A percentile compares a stretch with the other conserved stretches of the same genome.
These are phyloP conservation scores for Drosophila ironensis DNA, from an alignment of 1,140 invertebrate species.

Conservation along the genomic window DNA sequence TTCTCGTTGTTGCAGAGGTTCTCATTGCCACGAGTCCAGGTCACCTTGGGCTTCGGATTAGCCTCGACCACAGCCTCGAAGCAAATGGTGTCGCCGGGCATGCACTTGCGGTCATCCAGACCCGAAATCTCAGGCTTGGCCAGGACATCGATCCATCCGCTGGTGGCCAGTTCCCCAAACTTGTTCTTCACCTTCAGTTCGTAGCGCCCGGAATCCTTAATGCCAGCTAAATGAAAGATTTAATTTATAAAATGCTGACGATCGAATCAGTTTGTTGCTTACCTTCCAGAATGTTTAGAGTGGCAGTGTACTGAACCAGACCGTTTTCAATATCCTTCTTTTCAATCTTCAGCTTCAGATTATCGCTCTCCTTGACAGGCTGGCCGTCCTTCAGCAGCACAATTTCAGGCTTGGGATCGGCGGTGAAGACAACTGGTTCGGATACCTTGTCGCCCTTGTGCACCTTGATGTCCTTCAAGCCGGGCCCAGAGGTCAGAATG, in stretches of 20 bases:
- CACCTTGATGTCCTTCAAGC: conserved; percentile 84
- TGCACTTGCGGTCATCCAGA: conserved; percentile 87
- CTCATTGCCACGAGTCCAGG: conserved; percentile 85
- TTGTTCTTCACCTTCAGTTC: conserved; percentile 90
- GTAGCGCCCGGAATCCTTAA: conserved; percentile 91
- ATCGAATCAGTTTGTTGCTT: background rate
- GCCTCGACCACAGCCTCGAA: conserved; percentile 89
- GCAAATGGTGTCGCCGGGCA: conserved; percentile 87
- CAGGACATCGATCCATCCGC: conserved; percentile 88
- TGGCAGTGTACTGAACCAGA: conserved; percentile 89
- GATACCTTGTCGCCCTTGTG: conserved; percentile 87
- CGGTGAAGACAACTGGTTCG: conserved; percentile 90
- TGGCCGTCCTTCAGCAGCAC: conserved; percentile 84
- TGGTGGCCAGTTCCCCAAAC: conserved; percentile 87
- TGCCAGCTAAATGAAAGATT: conserved; percentile 83
- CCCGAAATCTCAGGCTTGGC: conserved; percentile 89
- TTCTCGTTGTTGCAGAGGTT: conserved; percentile 81
- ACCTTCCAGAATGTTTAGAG: conserved; percentile 86
- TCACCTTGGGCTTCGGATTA: conserved; percentile 90
- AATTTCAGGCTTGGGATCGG: conserved; percentile 88
- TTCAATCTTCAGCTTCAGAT: conserved; percentile 83
- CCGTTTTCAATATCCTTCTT: conserved; percentile 88
- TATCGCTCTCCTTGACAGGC: conserved; percentile 79
- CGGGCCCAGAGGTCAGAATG: conserved; percentile 85
- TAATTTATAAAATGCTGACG: background rate